Conservation (phyloP, 2,113 vertebrate species). For the Chloropsis cyanopogon region DNA sequence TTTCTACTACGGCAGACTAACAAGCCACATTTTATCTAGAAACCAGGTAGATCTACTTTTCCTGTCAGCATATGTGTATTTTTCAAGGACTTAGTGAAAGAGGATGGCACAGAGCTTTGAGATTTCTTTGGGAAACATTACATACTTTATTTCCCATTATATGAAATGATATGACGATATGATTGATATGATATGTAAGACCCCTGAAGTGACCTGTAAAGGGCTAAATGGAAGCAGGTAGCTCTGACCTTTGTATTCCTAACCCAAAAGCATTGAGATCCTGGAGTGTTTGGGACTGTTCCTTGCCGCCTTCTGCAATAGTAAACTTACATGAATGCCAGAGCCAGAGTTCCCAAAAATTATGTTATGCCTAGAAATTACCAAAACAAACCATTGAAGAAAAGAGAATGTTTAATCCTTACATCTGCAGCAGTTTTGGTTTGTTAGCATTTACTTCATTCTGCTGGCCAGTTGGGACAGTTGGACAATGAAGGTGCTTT, state of each 20-base stretch:
- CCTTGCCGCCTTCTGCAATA: not conserved
- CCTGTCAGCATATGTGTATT: not conserved
- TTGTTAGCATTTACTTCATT: not conserved
- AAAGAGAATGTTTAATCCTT: not conserved
- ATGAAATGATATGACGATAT: too few species aligned
- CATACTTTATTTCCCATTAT: not conserved
- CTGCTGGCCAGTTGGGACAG: not conserved
- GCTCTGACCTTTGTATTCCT: not conserved
- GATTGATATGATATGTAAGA: not conserved
- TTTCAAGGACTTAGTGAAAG: not conserved
- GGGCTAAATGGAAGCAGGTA: not conserved
- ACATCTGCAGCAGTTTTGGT: not conserved
- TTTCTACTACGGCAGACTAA: not conserved
- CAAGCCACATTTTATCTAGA: not conserved
- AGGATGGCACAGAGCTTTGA: not conserved
- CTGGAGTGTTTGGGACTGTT: not conserved
- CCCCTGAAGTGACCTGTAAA: not conserved
- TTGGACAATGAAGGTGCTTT: not conserved
- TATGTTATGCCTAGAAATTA: not conserved
- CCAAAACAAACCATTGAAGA: not conserved
- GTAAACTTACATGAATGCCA: not conserved
- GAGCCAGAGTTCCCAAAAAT: not conserved
- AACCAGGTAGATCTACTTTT: not conserved
- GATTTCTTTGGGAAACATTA: not conserved
- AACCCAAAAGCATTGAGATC: not conserved